Percentiles rank a stretch among this genome's conserved stretches.
Conservation (phyloP, 2,797 vertebrate species). For the Enteromius argenteus region DNA sequence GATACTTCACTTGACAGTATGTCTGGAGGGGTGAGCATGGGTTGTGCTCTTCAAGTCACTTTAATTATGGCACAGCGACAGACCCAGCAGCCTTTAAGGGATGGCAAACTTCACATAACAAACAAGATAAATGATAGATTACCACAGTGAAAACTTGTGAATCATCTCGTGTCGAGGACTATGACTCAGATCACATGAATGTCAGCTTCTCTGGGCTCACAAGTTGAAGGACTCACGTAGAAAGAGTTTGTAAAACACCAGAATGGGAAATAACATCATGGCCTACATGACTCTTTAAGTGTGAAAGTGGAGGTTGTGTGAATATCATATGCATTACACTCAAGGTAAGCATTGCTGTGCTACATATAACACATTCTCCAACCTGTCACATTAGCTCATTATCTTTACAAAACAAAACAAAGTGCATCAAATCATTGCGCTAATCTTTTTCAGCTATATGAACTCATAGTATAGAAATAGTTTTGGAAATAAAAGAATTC, state of each 20-base stretch:
- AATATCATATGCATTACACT: background rate
- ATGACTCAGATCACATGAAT: conserved; percentile 48
- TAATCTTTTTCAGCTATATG: background rate
- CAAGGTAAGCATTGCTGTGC: background rate
- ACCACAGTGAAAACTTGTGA: conserved; percentile 48
- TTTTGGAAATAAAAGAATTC: background rate
- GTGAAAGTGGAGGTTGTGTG: conserved; percentile 18
- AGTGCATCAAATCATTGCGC: background rate
- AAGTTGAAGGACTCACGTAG: background rate
- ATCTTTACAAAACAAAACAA: background rate
- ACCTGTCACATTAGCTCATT: background rate
- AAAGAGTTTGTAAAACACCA: background rate
- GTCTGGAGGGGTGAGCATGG: conserved; percentile 46
- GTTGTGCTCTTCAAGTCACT: conserved; percentile 61
- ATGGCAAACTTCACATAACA: conserved; percentile 35
- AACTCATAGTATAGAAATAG: background rate
- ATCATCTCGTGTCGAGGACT: conserved; percentile 50
- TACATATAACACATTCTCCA: background rate
- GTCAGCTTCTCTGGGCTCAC: conserved; percentile 16
- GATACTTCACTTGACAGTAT: conserved; percentile 56
- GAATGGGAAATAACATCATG: background rate
- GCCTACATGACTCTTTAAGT: background rate
- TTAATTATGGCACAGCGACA: conserved; percentile 59
- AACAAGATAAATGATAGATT: conserved; percentile 57
- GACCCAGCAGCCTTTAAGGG: conserved; percentile 38